Evolutionary conservation across 2,797 vertebrate genomes (phyloP), one percentile per base, ranked within the genome.

Genomic region (Thaleichthys pacificus): DNA sequence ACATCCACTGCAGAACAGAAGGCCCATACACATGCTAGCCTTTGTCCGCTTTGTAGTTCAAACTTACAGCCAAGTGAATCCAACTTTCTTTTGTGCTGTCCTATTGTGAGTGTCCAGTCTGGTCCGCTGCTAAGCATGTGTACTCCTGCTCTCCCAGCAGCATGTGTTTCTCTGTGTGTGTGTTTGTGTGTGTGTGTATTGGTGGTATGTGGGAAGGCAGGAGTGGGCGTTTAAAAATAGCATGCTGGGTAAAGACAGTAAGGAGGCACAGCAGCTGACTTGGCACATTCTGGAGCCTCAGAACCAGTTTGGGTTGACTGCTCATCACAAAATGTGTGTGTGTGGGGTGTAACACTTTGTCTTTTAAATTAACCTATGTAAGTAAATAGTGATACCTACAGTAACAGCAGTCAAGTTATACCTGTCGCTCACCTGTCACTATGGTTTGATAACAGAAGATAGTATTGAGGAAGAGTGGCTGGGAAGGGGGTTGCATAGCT

Each of bases 271-370:
- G 76, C 80, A 85, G 90, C 90, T 93, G 91, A 93, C 83, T 86
- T 83, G 69, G 85, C 91, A 91, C 88, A 92, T 92, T 93, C 89
- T 90, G 71, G 75, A 72, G 64, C 77, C 78, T 75, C 76, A 72
- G 74, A 70, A 73, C 42, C 62, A 70, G 78, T 79, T 91, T 85
- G 86, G 82, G 74, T 47, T 88, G 87, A 87, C 84, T 77, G 82
- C 79, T 79, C 83, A 85, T 86, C 82, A 83, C 72, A 69, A 60
- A 56, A 24, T 73, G 71, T 66, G 62, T 71, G 69, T 67, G 57
- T 3, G n/a, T 22, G 51, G 51, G 51, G 51, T 3, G 19, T 19
- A 8, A 35, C 32, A 35, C 5, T 35, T 35, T 8, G 51, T 14
- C 42, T 2, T 47, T 47, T 14, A 47, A 47, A 47, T 47, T 11